These are phyloP conservation scores for Nebria ingens DNA, from an alignment of 1,140 invertebrate species.

Conservation along the genomic window DNA sequence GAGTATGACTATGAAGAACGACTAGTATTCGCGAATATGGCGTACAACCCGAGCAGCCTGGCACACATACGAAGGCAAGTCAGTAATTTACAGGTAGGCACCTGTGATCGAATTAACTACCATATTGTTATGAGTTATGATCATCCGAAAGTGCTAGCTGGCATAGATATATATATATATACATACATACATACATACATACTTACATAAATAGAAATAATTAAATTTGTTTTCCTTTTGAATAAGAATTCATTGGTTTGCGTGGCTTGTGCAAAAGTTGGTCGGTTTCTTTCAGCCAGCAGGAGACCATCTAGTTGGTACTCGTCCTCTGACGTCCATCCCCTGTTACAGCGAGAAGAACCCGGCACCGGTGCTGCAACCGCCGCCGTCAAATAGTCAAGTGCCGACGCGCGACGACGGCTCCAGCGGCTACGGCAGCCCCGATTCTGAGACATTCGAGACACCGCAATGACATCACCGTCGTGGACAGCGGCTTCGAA, in stretches of 20 bases:
- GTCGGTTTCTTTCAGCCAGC: conserved; percentile 33
- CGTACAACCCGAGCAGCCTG: conserved; percentile 74
- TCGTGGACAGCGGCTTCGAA: not conserved
- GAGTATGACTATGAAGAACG: conserved; percentile 90
- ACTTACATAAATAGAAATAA: too few species aligned
- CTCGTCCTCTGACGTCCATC: conserved; percentile 23
- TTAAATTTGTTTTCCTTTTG: too few species aligned
- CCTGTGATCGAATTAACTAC: conserved; percentile 15
- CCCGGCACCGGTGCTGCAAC: conserved; percentile 31
- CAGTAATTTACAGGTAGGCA: conserved; percentile 58
- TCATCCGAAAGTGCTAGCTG: too few species aligned
- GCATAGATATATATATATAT: too few species aligned
- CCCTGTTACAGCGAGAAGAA: conserved; percentile 36
- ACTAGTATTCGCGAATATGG: conserved; percentile 79
- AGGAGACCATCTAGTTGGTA: conserved; percentile 29
- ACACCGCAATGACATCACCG: conserved; percentile 37
- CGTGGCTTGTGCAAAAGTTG: conserved; percentile 16
- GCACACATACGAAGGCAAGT: conserved; percentile 81
- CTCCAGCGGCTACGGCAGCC: conserved; percentile 49
- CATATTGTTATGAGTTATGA: not conserved
- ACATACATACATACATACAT: too few species aligned
- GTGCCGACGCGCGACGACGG: conserved; percentile 42
- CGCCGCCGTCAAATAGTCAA: conserved; percentile 38
- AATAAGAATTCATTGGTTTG: too few species aligned
- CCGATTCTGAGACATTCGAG: conserved; percentile 51